These are phyloP conservation scores for Arenaria interpres DNA, from an alignment of 2,113 vertebrate genomes.

Conservation along the genomic window DNA sequence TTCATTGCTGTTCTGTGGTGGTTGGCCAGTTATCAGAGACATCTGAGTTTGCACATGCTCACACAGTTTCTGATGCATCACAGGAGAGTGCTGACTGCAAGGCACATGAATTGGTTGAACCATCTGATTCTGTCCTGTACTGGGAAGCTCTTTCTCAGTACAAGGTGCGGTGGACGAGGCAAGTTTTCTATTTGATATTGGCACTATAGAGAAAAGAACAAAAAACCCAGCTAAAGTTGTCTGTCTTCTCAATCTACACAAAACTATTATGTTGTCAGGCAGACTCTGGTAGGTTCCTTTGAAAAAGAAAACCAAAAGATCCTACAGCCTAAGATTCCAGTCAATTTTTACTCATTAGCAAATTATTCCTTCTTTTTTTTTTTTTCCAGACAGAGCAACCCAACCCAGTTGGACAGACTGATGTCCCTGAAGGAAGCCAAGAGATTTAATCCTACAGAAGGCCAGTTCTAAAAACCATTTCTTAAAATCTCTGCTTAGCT, in stretches of 20 bases:
- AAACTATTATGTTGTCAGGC: not conserved
- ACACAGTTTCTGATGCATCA: slow-evolving; percentile 57
- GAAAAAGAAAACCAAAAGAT: not conserved
- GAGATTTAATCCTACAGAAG: not conserved
- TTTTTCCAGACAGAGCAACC: not conserved
- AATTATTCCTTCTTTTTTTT: not conserved
- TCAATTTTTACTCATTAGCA: not conserved
- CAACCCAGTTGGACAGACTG: not conserved
- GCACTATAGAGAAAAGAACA: not conserved
- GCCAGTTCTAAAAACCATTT: not conserved
- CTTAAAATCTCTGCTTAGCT: not conserved
- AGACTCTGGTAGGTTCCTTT: not conserved
- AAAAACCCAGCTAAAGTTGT: not conserved
- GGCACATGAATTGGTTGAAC: slow-evolving; percentile 35
- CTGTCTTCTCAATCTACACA: not conserved
- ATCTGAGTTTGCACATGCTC: slow-evolving; percentile 79
- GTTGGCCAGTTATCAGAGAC: slow-evolving; percentile 62
- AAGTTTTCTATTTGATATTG: slow-evolving; percentile 40
- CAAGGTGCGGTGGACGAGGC: not conserved
- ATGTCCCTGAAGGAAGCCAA: not conserved
- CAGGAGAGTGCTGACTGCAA: slow-evolving; percentile 61
- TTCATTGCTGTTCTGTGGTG: slow-evolving; percentile 10
- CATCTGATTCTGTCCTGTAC: not conserved
- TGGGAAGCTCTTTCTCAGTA: not conserved
- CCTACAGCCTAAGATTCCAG: not conserved